phyloP scores from a whole-genome alignment of 2,888 invertebrate species.

The Athetis lepigone region DNA sequence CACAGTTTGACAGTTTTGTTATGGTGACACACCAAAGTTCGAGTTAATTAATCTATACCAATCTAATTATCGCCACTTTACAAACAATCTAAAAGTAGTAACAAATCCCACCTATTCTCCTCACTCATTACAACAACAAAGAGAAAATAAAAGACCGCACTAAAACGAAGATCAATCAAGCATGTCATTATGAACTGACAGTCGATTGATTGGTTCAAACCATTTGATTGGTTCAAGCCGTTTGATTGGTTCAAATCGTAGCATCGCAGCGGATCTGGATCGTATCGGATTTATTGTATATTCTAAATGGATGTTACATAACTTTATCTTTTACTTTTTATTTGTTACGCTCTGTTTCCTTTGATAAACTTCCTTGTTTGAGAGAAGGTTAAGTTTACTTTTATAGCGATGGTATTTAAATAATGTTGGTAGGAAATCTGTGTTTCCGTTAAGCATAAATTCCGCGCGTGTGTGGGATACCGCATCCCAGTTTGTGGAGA shows the following conservation, averaged over 20 bases:
- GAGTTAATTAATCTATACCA: too few relatives aligned
- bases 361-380: constrained; percentile 36
- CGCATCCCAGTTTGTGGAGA: too few relatives aligned
- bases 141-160: constrained; percentile 2
- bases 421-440: too few relatives aligned
- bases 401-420: neutral
- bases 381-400: constrained; percentile 27
- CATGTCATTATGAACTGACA: constrained; percentile 54
- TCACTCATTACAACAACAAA: constrained; percentile 14
- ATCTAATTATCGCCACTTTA: too few relatives aligned
- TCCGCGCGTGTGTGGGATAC: too few relatives aligned
- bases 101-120: neutral
- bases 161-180: constrained; percentile 32
- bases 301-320: constrained; percentile 55
- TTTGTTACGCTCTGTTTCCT: constrained; percentile 56
- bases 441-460: too few relatives aligned
- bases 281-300: constrained; percentile 60
- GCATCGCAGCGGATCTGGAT: constrained; percentile 40
- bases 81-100: neutral
- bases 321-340: constrained; percentile 59
- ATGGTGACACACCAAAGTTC: too few relatives aligned
- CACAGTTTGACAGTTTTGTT: too few relatives aligned
- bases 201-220: constrained; percentile 50
- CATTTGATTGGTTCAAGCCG: constrained; percentile 43
- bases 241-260: constrained; percentile 48